A percentile compares a stretch with the other conserved stretches of the same genome.
Conservation (phyloP, 2,113 vertebrate genomes). For the Potamarius usumacintae region DNA sequence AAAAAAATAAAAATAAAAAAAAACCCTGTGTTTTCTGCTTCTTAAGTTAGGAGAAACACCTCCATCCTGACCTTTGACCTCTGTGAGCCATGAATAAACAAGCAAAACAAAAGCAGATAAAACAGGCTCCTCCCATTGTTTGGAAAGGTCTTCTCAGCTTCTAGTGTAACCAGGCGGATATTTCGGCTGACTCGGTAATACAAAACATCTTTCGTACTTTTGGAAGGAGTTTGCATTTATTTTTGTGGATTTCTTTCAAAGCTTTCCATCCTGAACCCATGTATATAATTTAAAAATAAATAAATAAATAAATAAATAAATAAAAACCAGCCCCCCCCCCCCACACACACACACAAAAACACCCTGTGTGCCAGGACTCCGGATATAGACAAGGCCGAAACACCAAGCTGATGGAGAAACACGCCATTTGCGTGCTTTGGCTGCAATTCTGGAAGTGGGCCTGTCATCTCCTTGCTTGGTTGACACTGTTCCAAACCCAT, state of each 20-base stretch:
- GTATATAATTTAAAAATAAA: background rate
- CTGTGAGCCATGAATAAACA: background rate
- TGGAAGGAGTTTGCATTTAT: background rate
- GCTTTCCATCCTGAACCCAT: background rate
- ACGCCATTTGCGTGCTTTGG: conserved; percentile 22
- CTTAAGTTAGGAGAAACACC: background rate
- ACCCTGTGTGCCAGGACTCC: background rate
- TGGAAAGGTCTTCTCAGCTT: background rate
- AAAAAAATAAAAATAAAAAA: background rate
- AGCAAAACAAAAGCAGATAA: background rate
- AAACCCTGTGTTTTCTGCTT: background rate
- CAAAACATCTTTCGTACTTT: background rate
- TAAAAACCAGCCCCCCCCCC: no score
- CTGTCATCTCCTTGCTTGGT: conserved; percentile 24
- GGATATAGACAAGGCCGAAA: conserved; percentile 8
- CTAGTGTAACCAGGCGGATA: background rate
- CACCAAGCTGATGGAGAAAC: conserved; percentile 17
- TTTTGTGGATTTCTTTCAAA: background rate
- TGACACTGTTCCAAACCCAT: conserved; percentile 25
- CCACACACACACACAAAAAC: background rate
- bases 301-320: no score
- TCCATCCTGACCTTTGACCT: conserved; percentile 21
- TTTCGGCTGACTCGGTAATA: background rate
- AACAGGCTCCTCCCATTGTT: background rate
- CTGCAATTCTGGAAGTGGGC: conserved; percentile 24